A percentile compares a stretch with the other conserved stretches of the same genome.
phyloP scores from a whole-genome alignment of 2,797 vertebrate species.

The Poecilia picta region DNA sequence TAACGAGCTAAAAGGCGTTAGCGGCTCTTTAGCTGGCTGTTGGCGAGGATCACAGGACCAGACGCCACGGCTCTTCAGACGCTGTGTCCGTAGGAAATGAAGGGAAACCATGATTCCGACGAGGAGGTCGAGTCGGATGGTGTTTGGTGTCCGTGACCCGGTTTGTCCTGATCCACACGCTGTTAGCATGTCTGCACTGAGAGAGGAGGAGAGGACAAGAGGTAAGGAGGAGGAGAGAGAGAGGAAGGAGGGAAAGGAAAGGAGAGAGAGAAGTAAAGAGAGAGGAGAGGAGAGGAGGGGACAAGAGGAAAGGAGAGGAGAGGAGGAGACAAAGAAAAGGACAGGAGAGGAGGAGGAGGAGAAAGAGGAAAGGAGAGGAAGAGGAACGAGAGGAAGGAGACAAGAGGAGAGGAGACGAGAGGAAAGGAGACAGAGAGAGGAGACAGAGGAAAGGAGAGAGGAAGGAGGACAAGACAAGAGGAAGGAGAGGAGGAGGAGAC shows the following conservation, averaged over 20 bases:
- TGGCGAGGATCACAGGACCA: conserved; percentile 48
- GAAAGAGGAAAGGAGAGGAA: too few relatives aligned
- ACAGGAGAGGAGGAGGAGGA: too few relatives aligned
- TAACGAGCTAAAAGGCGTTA: conserved; percentile 66
- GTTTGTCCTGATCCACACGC: neutral
- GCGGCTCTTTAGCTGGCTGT: conserved; percentile 56
- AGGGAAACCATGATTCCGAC: conserved; percentile 23
- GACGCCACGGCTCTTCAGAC: conserved; percentile 42
- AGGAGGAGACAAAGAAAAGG: neutral
- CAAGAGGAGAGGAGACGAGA: neutral
- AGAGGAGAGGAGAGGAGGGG: neutral
- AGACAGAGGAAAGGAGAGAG: too few relatives aligned
- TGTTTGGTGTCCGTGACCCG: neutral
- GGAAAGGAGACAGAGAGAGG: too few relatives aligned
- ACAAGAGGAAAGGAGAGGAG: neutral
- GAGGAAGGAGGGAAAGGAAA: neutral
- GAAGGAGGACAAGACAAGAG: too few relatives aligned
- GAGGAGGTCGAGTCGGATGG: conserved; percentile 8
- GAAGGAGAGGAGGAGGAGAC: too few relatives aligned
- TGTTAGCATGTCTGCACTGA: neutral
- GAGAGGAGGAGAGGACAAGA: neutral
- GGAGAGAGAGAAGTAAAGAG: too few relatives aligned
- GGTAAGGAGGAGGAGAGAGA: neutral
- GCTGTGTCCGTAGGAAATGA: conserved; percentile 37
- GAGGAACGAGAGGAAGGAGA: neutral